Base-by-base conservation (phyloP, 2,888 invertebrate genomes). In the Steromphala cineraria region DNA sequence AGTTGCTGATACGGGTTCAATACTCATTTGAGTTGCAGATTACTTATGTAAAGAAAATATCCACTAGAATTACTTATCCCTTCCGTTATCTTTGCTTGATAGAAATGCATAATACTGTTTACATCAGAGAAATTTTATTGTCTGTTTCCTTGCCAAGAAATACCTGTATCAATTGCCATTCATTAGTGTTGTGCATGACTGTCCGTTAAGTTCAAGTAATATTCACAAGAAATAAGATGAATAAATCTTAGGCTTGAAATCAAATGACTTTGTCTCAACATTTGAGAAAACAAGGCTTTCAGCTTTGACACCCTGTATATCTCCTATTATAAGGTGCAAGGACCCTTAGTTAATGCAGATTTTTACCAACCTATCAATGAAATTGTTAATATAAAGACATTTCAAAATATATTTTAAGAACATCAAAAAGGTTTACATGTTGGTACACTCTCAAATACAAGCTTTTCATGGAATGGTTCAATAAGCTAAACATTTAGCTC, bases 141-240 rank as follows among this genome's bases (percentile, higher is more conserved):
- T 71, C 36, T 71, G 24, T 71, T 71, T 71, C 36, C 71, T 71
- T 71, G 31, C 31, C 28, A 71, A 71, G 19, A 31, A 10, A 71
- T 19, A 36, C 15, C 36, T 71, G 71, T 71, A 71, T 24, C 36
- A 71, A 71, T 40, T 71, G 71, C 71, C 40, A 36, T 71, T 36
- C 71, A 71, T 71, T 40, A 71, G 71, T 71, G 71, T 71, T 71
- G 71, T 71, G 71, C 71, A 71, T 71, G 71, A 36, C 71, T 71
- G 71, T 71, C 31, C 36, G 71, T 71, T 71, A 31, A 71, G 19
- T 71, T 71, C 19, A n/a, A 71, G 71, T 71, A 71, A 31, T 71
- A 31, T 71, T 71, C 71, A 71, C 71, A 71, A 31, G 31, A 71
- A 71, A 71, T 36, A 71, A 36, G 36, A 31, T 71, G 71, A 71